Evolutionary conservation across 1,140 invertebrate species (phyloP).

Genomic region (Drosophila sturtevanti): DNA sequence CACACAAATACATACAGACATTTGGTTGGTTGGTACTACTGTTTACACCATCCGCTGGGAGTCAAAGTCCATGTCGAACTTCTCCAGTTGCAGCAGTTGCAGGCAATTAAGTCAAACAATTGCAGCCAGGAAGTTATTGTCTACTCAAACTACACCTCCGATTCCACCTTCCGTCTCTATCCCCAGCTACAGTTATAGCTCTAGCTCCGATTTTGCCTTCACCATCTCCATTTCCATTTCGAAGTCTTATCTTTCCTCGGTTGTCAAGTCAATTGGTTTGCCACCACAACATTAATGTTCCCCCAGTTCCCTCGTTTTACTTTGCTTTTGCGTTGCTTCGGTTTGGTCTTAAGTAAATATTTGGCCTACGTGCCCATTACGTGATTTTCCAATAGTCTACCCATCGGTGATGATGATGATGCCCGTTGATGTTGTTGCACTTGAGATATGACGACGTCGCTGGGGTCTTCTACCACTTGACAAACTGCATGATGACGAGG

Average conservation of each 20-base stretch:
- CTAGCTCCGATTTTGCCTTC: background rate
- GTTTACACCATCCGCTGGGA: slow-evolving; percentile 27
- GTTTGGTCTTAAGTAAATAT: slow-evolving; percentile 73
- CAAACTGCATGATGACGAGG: background rate
- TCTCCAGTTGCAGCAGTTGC: slow-evolving; percentile 22
- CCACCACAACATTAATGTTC: slow-evolving; percentile 66
- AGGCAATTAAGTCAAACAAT: slow-evolving; percentile 70
- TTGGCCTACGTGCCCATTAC: slow-evolving; percentile 77
- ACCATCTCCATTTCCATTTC: slow-evolving; percentile 17
- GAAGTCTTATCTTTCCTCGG: slow-evolving; percentile 17
- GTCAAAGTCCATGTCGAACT: slow-evolving; percentile 14
- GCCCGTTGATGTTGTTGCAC: slow-evolving; percentile 24
- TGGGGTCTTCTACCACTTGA: slow-evolving; percentile 14
- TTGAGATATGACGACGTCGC: slow-evolving; percentile 35
- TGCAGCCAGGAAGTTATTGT: slow-evolving; percentile 66
- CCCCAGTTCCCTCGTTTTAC: slow-evolving; percentile 4
- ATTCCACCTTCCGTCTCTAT: background rate
- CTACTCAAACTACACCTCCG: slow-evolving; percentile 41
- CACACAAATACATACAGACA: no score
- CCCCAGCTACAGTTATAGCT: background rate
- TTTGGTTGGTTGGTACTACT: slow-evolving; percentile 17
- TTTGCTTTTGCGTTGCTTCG: slow-evolving; percentile 18
- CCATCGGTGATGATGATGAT: slow-evolving; percentile 45
- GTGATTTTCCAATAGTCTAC: slow-evolving; percentile 75
- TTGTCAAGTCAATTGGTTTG: slow-evolving; percentile 73